These are phyloP conservation scores for Aurelia aurita DNA, from an alignment of 30 jellyfish, hydroid and myxozoan species.

Conservation along the genomic window DNA sequence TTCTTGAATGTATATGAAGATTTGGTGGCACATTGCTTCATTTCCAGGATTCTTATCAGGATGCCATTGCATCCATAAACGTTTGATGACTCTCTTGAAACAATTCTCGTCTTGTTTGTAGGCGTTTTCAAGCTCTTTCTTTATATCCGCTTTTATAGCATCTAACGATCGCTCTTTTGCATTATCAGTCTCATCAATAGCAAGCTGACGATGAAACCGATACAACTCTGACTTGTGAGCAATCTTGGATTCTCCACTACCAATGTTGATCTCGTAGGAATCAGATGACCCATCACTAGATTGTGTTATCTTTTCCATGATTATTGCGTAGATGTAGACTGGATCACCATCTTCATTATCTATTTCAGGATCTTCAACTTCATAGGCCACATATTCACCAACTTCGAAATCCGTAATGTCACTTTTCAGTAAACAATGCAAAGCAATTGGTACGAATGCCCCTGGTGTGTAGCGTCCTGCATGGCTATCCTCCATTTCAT, in stretches of 20 bases:
- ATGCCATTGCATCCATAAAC: slow-evolving; percentile 84
- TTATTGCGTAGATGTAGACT: slow-evolving; percentile 56
- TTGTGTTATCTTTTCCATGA: slow-evolving; percentile 9
- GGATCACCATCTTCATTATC: slow-evolving; percentile 55
- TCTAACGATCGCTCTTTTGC: slow-evolving; percentile 17
- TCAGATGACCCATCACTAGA: not conserved
- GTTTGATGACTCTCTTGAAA: slow-evolving; percentile 50
- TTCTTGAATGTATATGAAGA: slow-evolving; percentile 66
- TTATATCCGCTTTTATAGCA: slow-evolving; percentile 30
- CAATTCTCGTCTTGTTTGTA: slow-evolving; percentile 7
- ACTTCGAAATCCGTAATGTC: slow-evolving; percentile 50
- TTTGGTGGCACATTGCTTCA: slow-evolving; percentile 63
- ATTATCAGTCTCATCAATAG: not conserved
- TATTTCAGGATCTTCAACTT: slow-evolving; percentile 54
- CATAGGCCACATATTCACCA: slow-evolving; percentile 84
- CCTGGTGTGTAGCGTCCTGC: slow-evolving; percentile 58
- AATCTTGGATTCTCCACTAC: not conserved
- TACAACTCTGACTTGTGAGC: slow-evolving; percentile 45
- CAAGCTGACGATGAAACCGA: slow-evolving; percentile 46
- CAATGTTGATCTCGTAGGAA: slow-evolving; percentile 26
- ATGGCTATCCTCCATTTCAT: not conserved
- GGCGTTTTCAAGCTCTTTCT: slow-evolving; percentile 24
- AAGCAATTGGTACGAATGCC: slow-evolving; percentile 65
- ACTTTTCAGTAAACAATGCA: slow-evolving; percentile 57
- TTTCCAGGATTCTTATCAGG: slow-evolving; percentile 79